Percentiles rank a stretch among this genome's conserved stretches.
Conservation (phyloP, 1,140 invertebrate genomes). For the Cydia fagiglandana region DNA sequence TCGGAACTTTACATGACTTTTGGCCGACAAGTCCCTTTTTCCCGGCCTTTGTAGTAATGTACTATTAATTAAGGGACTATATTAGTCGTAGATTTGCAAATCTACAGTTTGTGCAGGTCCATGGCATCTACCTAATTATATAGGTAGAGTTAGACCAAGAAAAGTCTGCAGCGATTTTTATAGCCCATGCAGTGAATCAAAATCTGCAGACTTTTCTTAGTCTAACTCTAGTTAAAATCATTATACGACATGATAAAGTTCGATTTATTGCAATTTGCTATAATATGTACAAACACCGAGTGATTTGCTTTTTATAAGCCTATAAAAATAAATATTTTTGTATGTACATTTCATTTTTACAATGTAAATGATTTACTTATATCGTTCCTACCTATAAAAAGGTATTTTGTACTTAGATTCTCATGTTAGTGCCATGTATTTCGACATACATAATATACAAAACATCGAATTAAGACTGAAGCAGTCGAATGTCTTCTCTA, state of each 20-base stretch:
- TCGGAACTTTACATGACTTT: too few species aligned
- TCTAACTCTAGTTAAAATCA: neutral
- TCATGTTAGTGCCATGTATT: constrained; percentile 66
- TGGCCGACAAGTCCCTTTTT: too few species aligned
- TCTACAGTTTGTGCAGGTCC: neutral
- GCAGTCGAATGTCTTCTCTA: constrained; percentile 45
- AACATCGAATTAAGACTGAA: constrained; percentile 74
- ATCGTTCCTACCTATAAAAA: constrained; percentile 62
- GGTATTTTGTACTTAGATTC: constrained; percentile 62
- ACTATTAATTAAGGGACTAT: too few species aligned
- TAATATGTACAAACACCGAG: constrained; percentile 50
- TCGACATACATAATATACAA: constrained; percentile 44
- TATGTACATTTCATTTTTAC: constrained; percentile 59
- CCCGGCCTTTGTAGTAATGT: too few species aligned
- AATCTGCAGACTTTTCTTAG: too few species aligned
- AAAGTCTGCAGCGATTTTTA: too few species aligned
- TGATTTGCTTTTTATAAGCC: constrained; percentile 51
- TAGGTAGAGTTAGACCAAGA: too few species aligned
- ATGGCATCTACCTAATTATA: neutral
- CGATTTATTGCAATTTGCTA: neutral
- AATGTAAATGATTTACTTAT: constrained; percentile 50
- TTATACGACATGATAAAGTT: neutral
- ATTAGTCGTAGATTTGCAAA: too few species aligned
- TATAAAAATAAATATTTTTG: constrained; percentile 61
- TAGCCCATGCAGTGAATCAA: too few species aligned